These are phyloP conservation scores for Propsilocerus akamusi DNA, from an alignment of 1,140 invertebrate genomes.

Conservation along the genomic window DNA sequence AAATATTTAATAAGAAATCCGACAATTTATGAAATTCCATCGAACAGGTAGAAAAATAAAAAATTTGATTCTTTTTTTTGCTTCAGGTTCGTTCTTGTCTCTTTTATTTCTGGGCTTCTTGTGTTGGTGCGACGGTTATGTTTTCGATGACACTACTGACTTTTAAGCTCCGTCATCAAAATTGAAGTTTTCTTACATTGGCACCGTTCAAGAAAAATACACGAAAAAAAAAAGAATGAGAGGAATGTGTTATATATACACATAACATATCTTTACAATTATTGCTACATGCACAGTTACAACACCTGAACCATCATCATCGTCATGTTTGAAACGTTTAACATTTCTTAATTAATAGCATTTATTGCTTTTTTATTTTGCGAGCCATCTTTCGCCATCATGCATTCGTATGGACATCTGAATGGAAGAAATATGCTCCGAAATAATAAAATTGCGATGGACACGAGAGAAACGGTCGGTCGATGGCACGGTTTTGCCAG, in stretches of 20 bases:
- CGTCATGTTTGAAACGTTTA: background rate
- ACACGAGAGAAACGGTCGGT: no score
- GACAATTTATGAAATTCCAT: background rate
- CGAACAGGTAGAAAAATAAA: background rate
- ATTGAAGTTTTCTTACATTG: background rate
- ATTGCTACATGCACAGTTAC: constrained; percentile 3
- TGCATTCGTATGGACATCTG: background rate
- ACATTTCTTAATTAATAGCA: background rate
- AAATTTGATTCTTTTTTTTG: background rate
- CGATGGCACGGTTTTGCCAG: no score
- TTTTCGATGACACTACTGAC: background rate
- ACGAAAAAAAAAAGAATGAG: background rate
- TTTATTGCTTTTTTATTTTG: background rate
- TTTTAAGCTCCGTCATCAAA: background rate
- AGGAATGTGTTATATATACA: no score
- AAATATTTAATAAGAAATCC: background rate
- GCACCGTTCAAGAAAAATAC: background rate
- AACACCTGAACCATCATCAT: no score
- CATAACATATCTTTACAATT: no score
- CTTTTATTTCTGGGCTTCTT: background rate
- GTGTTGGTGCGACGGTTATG: background rate
- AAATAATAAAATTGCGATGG: no score
- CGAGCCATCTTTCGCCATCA: background rate
- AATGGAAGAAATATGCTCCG: background rate
- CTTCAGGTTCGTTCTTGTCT: background rate